These are phyloP conservation scores for Eupithecia subumbrata DNA, from an alignment of 2,888 invertebrate genomes.

Conservation along the genomic window DNA sequence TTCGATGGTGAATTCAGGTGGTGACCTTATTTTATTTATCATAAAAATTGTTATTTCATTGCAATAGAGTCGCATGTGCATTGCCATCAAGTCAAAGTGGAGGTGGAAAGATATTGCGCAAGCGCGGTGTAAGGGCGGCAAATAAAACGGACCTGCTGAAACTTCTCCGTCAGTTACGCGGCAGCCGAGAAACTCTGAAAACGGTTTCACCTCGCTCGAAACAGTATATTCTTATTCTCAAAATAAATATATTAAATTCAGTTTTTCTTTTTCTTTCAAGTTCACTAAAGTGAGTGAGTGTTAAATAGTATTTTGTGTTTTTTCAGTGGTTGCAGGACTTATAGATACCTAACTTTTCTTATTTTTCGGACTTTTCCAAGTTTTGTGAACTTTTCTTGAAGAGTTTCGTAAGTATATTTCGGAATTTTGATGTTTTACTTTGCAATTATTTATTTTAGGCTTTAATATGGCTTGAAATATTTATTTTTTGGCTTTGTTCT, in stretches of 20 bases:
- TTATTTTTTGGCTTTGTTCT: neutral
- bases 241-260: neutral
- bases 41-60: conserved; percentile 15
- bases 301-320: neutral
- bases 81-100: neutral
- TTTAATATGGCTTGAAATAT: neutral
- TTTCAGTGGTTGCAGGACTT: neutral
- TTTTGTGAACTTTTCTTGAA: neutral
- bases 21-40: neutral
- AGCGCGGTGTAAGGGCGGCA: neutral
- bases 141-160: conserved; percentile 17
- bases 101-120: conserved; percentile 11
- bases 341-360: neutral
- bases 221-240: no score
- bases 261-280: neutral
- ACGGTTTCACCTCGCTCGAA: neutral
- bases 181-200: neutral
- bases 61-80: conserved; percentile 36
- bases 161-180: conserved; percentile 7
- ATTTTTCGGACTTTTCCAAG: neutral
- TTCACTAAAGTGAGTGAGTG: neutral
- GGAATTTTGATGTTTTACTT: neutral
- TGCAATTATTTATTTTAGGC: neutral
- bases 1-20: neutral
- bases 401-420: conserved; percentile 1